These are phyloP conservation scores for Lepidurus packardi DNA, from an alignment of 1,140 invertebrate genomes.

Conservation along the genomic window DNA sequence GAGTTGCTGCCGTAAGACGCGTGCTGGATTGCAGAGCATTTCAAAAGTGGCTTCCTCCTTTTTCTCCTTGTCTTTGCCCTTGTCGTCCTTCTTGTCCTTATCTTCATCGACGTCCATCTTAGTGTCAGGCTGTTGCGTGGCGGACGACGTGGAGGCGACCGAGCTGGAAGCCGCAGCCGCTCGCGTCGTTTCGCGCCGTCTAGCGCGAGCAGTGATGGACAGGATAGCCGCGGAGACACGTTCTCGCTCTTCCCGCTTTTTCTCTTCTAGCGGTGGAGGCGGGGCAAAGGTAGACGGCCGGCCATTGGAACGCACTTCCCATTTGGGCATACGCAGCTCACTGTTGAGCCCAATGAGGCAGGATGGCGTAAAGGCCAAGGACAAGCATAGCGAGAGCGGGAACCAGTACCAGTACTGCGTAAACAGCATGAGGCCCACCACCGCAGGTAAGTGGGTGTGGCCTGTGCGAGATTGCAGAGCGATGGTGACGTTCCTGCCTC, in stretches of 20 bases:
- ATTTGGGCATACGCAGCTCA: slow-evolving; percentile 92
- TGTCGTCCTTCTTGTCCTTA: slow-evolving; percentile 45
- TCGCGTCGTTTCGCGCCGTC: slow-evolving; percentile 64
- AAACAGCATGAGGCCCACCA: slow-evolving; percentile 96
- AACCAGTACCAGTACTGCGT: slow-evolving; percentile 99
- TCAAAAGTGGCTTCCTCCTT: slow-evolving; percentile 75
- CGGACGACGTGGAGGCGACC: slow-evolving; percentile 37
- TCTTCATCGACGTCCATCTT: slow-evolving; percentile 64
- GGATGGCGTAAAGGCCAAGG: slow-evolving; percentile 92
- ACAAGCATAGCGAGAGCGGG: slow-evolving; percentile 91
- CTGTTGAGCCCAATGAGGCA: slow-evolving; percentile 91
- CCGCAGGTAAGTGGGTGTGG: slow-evolving; percentile 93
- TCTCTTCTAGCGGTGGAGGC: slow-evolving; percentile 92
- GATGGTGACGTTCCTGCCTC: slow-evolving; percentile 94
- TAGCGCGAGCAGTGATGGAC: slow-evolving; percentile 88
- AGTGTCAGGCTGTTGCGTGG: slow-evolving; percentile 46
- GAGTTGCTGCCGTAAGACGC: slow-evolving; percentile 87
- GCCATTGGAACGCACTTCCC: slow-evolving; percentile 86
- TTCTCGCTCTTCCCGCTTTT: slow-evolving; percentile 93
- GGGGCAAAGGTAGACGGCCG: slow-evolving; percentile 94
- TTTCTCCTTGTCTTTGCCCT: slow-evolving; percentile 51
- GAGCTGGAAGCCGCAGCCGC: slow-evolving; percentile 49
- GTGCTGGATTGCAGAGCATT: slow-evolving; percentile 86
- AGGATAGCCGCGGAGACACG: slow-evolving; percentile 94
- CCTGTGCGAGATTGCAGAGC: slow-evolving; percentile 93